Conservation (phyloP, 2,797 vertebrate species). For the Botia almorhae region DNA sequence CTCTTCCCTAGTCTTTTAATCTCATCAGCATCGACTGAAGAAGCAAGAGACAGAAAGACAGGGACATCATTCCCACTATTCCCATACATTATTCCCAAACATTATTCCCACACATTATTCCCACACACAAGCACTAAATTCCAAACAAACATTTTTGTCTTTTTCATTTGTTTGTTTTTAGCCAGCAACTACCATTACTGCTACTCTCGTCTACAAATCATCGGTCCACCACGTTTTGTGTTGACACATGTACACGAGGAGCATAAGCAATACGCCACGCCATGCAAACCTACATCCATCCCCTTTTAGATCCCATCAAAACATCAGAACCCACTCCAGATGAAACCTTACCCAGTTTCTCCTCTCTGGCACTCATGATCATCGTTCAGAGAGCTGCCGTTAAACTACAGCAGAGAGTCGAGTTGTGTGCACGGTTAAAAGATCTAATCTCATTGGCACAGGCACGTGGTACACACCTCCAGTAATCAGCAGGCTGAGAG, state of each 20-base stretch:
- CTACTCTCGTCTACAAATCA: not conserved
- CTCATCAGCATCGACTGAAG: constrained; percentile 95
- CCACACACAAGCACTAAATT: not conserved
- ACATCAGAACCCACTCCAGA: not conserved
- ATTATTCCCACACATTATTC: not conserved
- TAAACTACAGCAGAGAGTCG: constrained; percentile 32
- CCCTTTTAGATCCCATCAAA: not conserved
- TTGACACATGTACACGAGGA: not conserved
- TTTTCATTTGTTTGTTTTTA: not conserved
- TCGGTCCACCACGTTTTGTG: not conserved
- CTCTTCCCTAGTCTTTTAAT: constrained; percentile 99
- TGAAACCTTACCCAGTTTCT: constrained; percentile 69
- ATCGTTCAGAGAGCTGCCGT: constrained; percentile 57
- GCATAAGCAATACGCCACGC: not conserved
- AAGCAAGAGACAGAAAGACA: constrained; percentile 36
- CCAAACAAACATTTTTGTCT: not conserved
- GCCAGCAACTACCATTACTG: not conserved
- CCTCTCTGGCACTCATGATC: constrained; percentile 73
- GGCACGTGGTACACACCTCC: constrained; percentile 29
- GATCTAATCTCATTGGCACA: constrained; percentile 67
- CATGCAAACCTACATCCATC: not conserved
- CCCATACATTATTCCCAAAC: too few species aligned
- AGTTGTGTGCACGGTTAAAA: constrained; percentile 33
- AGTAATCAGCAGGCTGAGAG: constrained; percentile 4
- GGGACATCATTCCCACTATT: too few species aligned